These are phyloP conservation scores for Myotis findleyi DNA, from an alignment of 2,797 vertebrate genomes.

Conservation along the genomic window DNA sequence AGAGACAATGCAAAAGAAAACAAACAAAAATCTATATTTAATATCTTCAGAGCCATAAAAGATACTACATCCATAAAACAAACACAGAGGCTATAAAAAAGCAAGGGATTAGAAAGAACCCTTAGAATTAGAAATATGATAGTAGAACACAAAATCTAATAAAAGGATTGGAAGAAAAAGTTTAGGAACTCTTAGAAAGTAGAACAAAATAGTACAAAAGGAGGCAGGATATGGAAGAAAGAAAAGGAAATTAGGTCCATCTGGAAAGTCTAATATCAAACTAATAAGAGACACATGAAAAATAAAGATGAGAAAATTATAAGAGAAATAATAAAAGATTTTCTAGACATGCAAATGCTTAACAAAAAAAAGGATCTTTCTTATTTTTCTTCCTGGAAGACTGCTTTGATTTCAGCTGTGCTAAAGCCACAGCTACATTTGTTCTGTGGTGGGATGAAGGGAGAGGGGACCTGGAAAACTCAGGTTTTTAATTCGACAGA, in stretches of 20 bases:
- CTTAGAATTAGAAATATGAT: slow-evolving; percentile 68
- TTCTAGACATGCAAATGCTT: neutral
- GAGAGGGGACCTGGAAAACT: neutral
- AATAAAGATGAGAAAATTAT: neutral
- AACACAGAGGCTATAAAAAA: slow-evolving; percentile 68
- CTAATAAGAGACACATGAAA: neutral
- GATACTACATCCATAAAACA: slow-evolving; percentile 72
- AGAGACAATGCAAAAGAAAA: slow-evolving; percentile 66
- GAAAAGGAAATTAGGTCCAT: slow-evolving; percentile 11
- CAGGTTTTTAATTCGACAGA: neutral
- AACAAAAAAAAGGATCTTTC: neutral
- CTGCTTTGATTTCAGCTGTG: neutral
- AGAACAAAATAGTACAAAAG: slow-evolving; percentile 61
- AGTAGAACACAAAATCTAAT: slow-evolving; percentile 59
- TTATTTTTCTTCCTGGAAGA: neutral
- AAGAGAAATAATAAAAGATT: neutral
- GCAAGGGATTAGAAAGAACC: slow-evolving; percentile 51
- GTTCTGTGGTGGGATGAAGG: neutral
- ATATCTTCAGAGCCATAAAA: slow-evolving; percentile 76
- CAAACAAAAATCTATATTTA: slow-evolving; percentile 79
- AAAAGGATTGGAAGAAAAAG: slow-evolving; percentile 24
- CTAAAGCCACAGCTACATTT: neutral
- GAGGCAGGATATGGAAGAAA: slow-evolving; percentile 10
- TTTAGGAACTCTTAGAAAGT: slow-evolving; percentile 51
- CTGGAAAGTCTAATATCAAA: neutral